Evolutionary conservation across 2,797 vertebrate species (phyloP).

Genomic region (Pipistrellus kuhlii): DNA sequence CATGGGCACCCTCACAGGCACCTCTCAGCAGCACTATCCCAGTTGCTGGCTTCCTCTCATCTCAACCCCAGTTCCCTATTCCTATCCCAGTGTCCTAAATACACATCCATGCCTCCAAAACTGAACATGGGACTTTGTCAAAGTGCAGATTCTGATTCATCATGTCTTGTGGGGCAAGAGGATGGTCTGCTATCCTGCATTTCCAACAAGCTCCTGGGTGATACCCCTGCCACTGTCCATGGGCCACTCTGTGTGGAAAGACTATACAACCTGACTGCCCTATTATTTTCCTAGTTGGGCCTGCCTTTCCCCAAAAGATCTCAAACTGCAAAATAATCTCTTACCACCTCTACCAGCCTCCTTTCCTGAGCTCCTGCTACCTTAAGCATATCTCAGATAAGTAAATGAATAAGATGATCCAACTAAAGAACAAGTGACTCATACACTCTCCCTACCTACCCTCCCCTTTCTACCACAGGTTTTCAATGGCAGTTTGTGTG

Average conservation of each 20-base stretch:
- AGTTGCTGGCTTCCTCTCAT: background rate
- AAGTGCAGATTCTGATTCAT: background rate
- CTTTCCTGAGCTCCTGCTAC: background rate
- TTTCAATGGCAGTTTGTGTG: background rate
- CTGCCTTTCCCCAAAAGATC: background rate
- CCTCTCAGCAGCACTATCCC: background rate
- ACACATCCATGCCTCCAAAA: background rate
- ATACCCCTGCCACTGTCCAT: background rate
- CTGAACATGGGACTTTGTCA: background rate
- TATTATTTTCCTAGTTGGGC: background rate
- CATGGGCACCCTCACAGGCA: background rate
- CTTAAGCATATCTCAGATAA: background rate
- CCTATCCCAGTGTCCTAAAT: background rate
- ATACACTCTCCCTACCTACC: background rate
- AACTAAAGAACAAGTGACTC: background rate
- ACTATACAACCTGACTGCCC: background rate
- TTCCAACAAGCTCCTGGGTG: background rate
- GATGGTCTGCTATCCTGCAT: background rate
- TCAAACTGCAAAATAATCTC: background rate
- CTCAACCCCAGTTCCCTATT: background rate
- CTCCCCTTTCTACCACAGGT: background rate
- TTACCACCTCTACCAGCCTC: fast-evolving
- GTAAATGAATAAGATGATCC: background rate
- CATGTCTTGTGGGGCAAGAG: background rate
- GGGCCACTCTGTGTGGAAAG: background rate